A percentile compares a stretch with the other conserved stretches of the same genome.
Conservation (phyloP, 2,113 vertebrate species). For the Centropus bengalensis region DNA sequence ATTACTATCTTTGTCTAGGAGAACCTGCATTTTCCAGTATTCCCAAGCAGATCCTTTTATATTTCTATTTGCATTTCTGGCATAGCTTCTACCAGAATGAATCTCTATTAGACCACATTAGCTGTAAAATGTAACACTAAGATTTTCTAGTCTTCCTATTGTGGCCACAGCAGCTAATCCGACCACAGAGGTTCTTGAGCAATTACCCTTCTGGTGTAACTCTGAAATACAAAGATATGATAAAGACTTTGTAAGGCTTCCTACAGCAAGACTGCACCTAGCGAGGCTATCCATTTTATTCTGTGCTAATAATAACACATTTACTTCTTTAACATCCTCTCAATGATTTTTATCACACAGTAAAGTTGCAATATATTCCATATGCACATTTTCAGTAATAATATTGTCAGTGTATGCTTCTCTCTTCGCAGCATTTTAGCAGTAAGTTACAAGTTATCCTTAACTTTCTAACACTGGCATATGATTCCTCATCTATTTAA, state of each 20-base stretch:
- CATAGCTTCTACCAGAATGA: not conserved
- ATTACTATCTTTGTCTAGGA: not conserved
- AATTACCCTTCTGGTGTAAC: not conserved
- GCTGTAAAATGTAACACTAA: not conserved
- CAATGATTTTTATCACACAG: not conserved
- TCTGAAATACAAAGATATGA: not conserved
- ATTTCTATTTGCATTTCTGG: not conserved
- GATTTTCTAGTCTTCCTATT: not conserved
- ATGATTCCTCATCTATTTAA: not conserved
- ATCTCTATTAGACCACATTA: constrained; percentile 4
- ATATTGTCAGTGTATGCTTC: not conserved
- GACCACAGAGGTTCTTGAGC: not conserved
- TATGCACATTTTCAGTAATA: not conserved
- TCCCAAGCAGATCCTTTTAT: not conserved
- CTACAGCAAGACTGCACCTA: not conserved
- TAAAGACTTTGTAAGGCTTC: not conserved
- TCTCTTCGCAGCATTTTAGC: not conserved
- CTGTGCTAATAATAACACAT: not conserved
- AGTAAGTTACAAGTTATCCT: not conserved
- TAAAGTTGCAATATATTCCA: not conserved
- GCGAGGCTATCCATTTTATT: not conserved
- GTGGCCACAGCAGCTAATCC: not conserved
- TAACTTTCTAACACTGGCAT: not conserved
- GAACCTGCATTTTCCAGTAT: not conserved
- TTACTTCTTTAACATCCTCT: not conserved